Evolutionary conservation across 2,888 invertebrate genomes (phyloP), one percentile per base, ranked within the genome.

Genomic region (Drosophila sordidapex): DNA sequence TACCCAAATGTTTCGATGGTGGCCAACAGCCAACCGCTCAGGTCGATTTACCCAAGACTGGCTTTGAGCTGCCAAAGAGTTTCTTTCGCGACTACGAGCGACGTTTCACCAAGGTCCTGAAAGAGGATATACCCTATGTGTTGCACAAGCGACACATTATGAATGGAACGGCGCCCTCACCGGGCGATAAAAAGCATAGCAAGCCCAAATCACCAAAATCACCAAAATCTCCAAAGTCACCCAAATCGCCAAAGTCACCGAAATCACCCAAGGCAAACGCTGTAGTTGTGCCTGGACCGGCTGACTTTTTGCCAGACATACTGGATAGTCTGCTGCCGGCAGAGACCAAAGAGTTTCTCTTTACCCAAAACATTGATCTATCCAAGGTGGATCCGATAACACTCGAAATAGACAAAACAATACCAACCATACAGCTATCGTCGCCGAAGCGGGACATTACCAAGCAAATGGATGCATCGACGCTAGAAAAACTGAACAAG

Each of bases 131-230:
- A 90, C 96, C 97, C 0, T 97, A 97, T 87, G 96, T 96, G 8
- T 93, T 97, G 58, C 97, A 97, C 91, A 97, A 97, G 90, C 94
- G 97, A 5, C 97, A 97, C 90, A 95, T 97, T 1, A 96, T 97
- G 96, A 97, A 97, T 90, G 97, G 97, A 0, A 97, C 97, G 0
- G 96, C 96, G 0, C 94, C 95, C 0, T 94, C 94, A 1, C 94
- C 95, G 5, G 74, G 73, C 36, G 92, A 90, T 6, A 93, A 94
- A 57, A 94, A 94, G 48, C 94, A 92, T 57, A 93, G 93, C 72
- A 95, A 95, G 11, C 95, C 95, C 0, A 95, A 95, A 87, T 95
- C 95, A 1, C 95, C 95, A 0, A 96, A 96, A 78, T 95, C 95
- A 0, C 95, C 95, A 0, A 95, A 95, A 83, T 95, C 95, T 0